These are phyloP conservation scores for Erpetoichthys calabaricus DNA, from an alignment of 2,797 vertebrate species.

Conservation along the genomic window DNA sequence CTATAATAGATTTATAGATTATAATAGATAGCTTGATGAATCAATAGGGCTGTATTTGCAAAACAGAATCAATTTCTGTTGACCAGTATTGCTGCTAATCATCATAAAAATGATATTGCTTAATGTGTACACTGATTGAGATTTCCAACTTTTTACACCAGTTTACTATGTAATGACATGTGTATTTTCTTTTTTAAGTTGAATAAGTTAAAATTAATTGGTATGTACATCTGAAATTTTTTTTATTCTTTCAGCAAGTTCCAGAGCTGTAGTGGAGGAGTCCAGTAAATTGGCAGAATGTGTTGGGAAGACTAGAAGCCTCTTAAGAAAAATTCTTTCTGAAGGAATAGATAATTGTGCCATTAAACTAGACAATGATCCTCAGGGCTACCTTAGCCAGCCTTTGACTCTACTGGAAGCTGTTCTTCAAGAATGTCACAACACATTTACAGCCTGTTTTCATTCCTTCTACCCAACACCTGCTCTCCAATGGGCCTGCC, in stretches of 20 bases:
- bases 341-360: slow-evolving; percentile 95
- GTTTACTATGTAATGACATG: too few relatives aligned
- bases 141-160: too few relatives aligned
- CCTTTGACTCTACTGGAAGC: slow-evolving; percentile 87
- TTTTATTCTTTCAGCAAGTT: slow-evolving; percentile 53
- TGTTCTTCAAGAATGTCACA: slow-evolving; percentile 93
- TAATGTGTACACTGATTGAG: too few relatives aligned
- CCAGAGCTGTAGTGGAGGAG: slow-evolving; percentile 94
- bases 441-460: slow-evolving; percentile 96
- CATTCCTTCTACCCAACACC: slow-evolving; percentile 97
- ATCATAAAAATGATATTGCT: too few relatives aligned
- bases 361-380: slow-evolving; percentile 92
- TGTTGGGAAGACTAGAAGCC: slow-evolving; percentile 90
- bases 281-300: slow-evolving; percentile 94
- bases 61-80: too few relatives aligned
- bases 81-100: too few relatives aligned
- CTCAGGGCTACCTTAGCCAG: slow-evolving; percentile 89
- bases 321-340: slow-evolving; percentile 91
- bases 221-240: not conserved
- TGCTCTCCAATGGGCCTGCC: slow-evolving; percentile 91
- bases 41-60: too few relatives aligned
- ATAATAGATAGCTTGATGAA: too few relatives aligned
- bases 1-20: too few relatives aligned
- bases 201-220: too few relatives aligned
- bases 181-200: too few relatives aligned